Conservation (phyloP, 2,113 vertebrate species). For the Progne subis region DNA sequence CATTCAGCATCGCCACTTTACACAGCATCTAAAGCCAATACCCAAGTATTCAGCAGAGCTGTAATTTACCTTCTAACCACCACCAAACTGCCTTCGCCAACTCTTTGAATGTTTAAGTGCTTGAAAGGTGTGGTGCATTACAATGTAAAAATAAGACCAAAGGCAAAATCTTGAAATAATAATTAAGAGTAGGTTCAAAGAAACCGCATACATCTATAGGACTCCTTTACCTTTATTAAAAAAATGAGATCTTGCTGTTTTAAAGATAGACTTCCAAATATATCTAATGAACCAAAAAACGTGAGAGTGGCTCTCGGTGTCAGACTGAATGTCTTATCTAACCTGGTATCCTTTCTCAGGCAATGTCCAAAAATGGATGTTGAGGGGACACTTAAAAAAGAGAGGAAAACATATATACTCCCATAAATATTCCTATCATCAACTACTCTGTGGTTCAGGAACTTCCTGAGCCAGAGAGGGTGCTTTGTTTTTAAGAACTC, state of each 20-base stretch:
- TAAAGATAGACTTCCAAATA: background rate
- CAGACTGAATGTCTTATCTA: background rate
- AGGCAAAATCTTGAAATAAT: slow-evolving; percentile 34
- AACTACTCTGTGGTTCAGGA: background rate
- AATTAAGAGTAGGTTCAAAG: slow-evolving; percentile 44
- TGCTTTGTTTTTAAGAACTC: background rate
- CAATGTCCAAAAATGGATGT: background rate
- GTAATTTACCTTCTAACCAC: slow-evolving; percentile 1
- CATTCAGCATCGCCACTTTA: background rate
- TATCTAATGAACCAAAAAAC: background rate
- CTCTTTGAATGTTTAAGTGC: slow-evolving; percentile 14
- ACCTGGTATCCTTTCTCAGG: background rate
- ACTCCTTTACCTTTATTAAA: slow-evolving; percentile 15
- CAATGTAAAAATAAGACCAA: slow-evolving; percentile 32
- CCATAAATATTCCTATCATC: background rate
- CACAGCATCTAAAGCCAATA: background rate
- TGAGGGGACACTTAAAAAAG: background rate
- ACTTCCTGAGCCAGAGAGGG: background rate
- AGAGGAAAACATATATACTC: background rate
- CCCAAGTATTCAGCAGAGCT: background rate
- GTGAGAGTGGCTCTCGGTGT: background rate
- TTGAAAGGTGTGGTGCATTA: background rate
- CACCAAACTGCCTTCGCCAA: background rate
- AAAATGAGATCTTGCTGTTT: background rate
- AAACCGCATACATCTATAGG: background rate